Percentiles rank a stretch among this genome's conserved stretches.
These are phyloP conservation scores for Carduelis carduelis DNA, from an alignment of 2,797 vertebrate genomes.

Conservation along the genomic window DNA sequence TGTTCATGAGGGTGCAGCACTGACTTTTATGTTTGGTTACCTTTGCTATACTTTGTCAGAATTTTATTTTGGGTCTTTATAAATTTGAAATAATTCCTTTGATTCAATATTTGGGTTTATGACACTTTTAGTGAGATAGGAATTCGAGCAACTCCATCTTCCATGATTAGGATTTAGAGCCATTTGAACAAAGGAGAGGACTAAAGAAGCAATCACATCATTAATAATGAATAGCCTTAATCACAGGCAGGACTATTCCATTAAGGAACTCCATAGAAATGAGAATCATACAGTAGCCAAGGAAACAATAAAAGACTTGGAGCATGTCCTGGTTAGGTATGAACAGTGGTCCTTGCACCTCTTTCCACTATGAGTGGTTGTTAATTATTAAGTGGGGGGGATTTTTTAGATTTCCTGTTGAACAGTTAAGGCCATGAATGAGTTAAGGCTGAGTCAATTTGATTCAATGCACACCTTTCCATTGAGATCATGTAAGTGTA, in stretches of 20 bases:
- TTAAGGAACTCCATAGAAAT: not conserved
- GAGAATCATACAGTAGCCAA: not conserved
- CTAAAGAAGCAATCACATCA: not conserved
- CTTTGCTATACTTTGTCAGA: not conserved
- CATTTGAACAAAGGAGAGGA: not conserved
- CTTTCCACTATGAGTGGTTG: not conserved
- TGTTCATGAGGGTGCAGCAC: not conserved
- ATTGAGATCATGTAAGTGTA: not conserved
- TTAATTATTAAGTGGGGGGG: not conserved
- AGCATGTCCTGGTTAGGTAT: not conserved
- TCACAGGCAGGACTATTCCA: not conserved
- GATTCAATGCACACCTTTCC: not conserved
- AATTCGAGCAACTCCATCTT: not conserved
- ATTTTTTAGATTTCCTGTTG: not conserved
- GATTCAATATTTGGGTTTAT: not conserved
- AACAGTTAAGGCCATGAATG: not conserved
- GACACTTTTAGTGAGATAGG: not conserved
- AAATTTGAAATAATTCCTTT: not conserved
- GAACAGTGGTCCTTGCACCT: not conserved
- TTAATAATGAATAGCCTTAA: not conserved
- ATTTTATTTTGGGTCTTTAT: not conserved
- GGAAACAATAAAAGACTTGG: not conserved
- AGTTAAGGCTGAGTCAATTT: not conserved
- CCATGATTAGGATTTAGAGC: not conserved
- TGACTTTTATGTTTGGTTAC: not conserved